These are phyloP conservation scores for Takifugu bimaculatus DNA, from an alignment of 2,113 vertebrate genomes.

Conservation along the genomic window DNA sequence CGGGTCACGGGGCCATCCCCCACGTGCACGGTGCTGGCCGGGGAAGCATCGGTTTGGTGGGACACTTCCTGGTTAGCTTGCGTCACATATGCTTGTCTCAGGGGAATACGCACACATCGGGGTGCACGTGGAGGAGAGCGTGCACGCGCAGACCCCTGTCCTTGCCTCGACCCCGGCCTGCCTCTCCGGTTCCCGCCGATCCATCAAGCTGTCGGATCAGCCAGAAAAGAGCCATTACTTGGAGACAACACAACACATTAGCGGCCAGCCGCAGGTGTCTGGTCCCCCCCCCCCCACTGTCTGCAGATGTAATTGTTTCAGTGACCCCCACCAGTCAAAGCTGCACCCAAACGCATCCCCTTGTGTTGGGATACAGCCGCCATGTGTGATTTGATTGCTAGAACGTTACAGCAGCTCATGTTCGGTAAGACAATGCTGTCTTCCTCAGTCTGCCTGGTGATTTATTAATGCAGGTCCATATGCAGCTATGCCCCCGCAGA, in stretches of 20 bases:
- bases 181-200: constrained; percentile 56
- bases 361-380: constrained; percentile 1
- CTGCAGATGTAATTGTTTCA: constrained; percentile 36
- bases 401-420: background rate
- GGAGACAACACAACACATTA: constrained; percentile 48
- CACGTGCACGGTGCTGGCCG: constrained; percentile 15
- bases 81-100: constrained; percentile 26
- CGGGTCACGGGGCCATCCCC: constrained; percentile 37
- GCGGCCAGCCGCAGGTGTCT: constrained; percentile 56
- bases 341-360: background rate
- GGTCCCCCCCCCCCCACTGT: background rate
- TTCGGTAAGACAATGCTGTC: constrained; percentile 37
- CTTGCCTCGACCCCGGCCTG: constrained; percentile 59
- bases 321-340: constrained; percentile 5
- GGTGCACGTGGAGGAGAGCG: constrained; percentile 40
- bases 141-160: constrained; percentile 58
- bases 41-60: constrained; percentile 22
- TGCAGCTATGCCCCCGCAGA: constrained; percentile 60
- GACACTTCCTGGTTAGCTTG: constrained; percentile 19
- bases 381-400: background rate
- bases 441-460: constrained; percentile 53
- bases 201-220: constrained; percentile 63
- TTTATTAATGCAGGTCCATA: constrained; percentile 74
- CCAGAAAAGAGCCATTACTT: constrained; percentile 59
- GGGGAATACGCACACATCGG: constrained; percentile 5